Percentiles rank a stretch among this genome's conserved stretches.
phyloP scores from a whole-genome alignment of 2,888 invertebrate species.

The Cryptocephalus moraei region DNA sequence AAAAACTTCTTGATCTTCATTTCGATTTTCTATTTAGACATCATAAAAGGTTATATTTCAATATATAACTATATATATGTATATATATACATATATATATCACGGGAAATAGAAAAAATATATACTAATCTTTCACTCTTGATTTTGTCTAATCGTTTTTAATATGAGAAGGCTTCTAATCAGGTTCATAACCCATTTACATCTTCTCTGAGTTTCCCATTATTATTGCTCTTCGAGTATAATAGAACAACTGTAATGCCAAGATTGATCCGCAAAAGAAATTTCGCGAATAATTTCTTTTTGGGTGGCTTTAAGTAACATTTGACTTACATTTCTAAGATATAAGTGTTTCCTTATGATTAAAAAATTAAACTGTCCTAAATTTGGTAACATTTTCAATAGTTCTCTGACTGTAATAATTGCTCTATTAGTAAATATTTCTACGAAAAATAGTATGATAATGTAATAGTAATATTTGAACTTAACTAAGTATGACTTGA shows the following conservation, averaged over 20 bases:
- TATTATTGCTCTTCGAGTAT: constrained; percentile 6
- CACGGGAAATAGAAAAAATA: constrained; percentile 39
- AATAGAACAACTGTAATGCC: background rate
- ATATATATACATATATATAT: constrained; percentile 20
- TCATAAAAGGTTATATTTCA: no score
- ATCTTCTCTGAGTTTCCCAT: background rate
- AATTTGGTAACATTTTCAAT: no score
- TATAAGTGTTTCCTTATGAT: no score
- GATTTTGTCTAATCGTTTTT: background rate
- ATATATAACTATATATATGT: constrained; percentile 8
- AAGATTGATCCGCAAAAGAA: no score
- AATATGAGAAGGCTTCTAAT: no score
- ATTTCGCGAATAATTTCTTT: no score
- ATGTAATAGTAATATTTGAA: background rate
- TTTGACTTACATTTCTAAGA: no score
- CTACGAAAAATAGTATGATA: constrained; percentile 1
- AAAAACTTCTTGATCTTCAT: constrained; percentile 9
- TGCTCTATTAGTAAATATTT: background rate
- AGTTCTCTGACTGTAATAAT: no score
- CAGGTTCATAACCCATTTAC: background rate
- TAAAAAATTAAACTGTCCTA: no score
- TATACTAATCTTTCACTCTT: constrained; percentile 14
- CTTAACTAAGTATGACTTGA: constrained; percentile 4
- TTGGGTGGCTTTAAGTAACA: no score
- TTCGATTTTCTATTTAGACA: no score